Evolutionary conservation across 2,797 vertebrate species (phyloP).

Genomic region (Clangula hyemalis): DNA sequence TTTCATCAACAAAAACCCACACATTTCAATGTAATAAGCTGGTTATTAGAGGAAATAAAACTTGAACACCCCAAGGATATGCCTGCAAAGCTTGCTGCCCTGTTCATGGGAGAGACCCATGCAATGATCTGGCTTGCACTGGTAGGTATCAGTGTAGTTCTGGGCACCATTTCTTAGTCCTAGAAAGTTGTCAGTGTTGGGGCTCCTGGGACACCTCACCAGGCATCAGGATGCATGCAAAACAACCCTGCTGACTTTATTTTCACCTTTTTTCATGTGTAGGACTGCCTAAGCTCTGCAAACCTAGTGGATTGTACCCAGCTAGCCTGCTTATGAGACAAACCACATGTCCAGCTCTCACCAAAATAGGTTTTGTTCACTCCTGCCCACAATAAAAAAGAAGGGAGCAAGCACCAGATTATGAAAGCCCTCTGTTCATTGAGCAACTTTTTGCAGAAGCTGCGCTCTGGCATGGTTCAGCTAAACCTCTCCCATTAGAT

Average conservation of each 20-base stretch:
- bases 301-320: neutral
- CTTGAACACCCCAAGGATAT: neutral
- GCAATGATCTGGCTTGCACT: neutral
- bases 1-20: neutral
- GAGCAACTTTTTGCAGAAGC: neutral
- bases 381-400: neutral
- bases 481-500: neutral
- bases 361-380: neutral
- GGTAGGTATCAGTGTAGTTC: no score
- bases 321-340: neutral
- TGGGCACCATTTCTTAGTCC: neutral
- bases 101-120: neutral
- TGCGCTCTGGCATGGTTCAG: fast-evolving
- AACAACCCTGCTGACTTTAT: neutral
- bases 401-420: fast-evolving
- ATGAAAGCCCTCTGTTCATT: neutral
- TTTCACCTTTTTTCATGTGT: neutral
- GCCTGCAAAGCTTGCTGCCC: neutral
- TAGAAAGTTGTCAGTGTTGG: neutral
- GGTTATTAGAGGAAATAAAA: neutral
- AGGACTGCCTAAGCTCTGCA: neutral
- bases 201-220: fast-evolving
- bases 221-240: neutral
- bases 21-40: neutral
- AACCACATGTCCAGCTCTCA: neutral